A percentile compares a stretch with the other conserved stretches of the same genome.
phyloP scores from a whole-genome alignment of 2,797 vertebrate genomes.

The Poeciliopsis turneri region DNA sequence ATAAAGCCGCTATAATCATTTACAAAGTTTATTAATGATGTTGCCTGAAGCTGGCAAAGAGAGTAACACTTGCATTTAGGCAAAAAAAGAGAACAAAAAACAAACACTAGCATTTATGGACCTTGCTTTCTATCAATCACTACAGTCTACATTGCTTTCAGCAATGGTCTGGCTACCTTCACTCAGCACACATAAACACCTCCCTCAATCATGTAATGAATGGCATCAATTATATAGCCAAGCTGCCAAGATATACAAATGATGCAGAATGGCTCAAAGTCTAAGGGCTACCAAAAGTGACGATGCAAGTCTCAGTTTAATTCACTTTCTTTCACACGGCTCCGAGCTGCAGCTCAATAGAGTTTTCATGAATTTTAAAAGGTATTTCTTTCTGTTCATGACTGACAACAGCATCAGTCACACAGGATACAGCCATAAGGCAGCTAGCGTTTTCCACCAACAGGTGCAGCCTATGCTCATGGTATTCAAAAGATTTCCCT shows the following conservation, averaged over 20 bases:
- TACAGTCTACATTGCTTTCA: conserved; percentile 56
- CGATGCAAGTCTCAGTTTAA: conserved; percentile 39
- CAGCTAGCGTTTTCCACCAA: conserved; percentile 30
- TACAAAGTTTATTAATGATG: conserved; percentile 74
- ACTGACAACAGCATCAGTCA: conserved; percentile 63
- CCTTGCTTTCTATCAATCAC: conserved; percentile 70
- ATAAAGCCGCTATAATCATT: conserved; percentile 79
- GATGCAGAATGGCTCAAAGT: conserved; percentile 57
- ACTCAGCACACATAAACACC: conserved; percentile 56
- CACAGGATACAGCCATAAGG: conserved; percentile 49
- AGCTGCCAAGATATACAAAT: conserved; percentile 68
- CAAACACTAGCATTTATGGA: conserved; percentile 55
- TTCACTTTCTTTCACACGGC: conserved; percentile 41
- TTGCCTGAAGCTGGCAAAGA: conserved; percentile 54
- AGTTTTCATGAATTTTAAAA: conserved; percentile 67
- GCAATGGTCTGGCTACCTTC: conserved; percentile 60
- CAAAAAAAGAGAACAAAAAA: conserved; percentile 26
- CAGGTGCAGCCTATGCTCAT: conserved; percentile 33
- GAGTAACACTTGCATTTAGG: conserved; percentile 75
- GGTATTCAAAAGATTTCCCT: conserved; percentile 39
- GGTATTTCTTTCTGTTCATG: conserved; percentile 45
- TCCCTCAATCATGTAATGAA: conserved; percentile 74
- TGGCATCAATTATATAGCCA: conserved; percentile 65
- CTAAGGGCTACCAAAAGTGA: conserved; percentile 45
- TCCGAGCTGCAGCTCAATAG: conserved; percentile 36